A percentile compares a stretch with the other conserved stretches of the same genome.
Evolutionary conservation across 2,797 vertebrate genomes (phyloP).

Genomic region (Phataginus tetradactyla): DNA sequence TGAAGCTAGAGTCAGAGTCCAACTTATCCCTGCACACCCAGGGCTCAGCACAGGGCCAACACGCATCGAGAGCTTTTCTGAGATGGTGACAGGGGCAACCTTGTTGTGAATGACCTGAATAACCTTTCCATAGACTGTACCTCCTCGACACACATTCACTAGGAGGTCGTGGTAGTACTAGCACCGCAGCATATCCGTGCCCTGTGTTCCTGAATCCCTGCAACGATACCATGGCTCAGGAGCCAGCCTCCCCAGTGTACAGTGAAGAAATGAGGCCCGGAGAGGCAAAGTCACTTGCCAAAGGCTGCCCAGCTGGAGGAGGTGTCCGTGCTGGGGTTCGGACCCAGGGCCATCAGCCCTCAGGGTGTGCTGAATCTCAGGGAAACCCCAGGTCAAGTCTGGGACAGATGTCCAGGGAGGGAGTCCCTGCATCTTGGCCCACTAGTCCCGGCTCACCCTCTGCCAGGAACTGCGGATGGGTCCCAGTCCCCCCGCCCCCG

Average conservation of each 20-base stretch:
- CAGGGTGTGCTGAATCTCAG: neutral
- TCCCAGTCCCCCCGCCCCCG: accelerated
- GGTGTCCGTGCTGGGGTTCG: accelerated
- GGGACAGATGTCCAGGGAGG: neutral
- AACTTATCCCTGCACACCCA: neutral
- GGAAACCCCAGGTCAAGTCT: neutral
- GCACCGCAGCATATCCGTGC: accelerated
- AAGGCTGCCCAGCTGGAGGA: neutral
- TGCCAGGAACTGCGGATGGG: accelerated
- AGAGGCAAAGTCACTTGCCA: neutral
- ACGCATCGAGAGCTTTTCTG: accelerated
- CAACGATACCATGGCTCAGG: accelerated
- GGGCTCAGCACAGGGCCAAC: neutral
- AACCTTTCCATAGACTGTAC: neutral
- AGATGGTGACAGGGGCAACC: neutral
- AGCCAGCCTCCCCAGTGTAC: neutral
- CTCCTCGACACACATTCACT: accelerated
- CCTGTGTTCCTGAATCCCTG: accelerated
- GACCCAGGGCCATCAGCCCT: neutral
- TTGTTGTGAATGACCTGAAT: neutral
- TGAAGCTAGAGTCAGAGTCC: neutral
- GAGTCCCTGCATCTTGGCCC: neutral
- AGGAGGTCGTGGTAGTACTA: accelerated
- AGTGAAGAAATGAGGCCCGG: neutral
- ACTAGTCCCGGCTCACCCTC: accelerated